Base-by-base conservation (phyloP, 2,113 vertebrate genomes). In the Atractosteus spatula region DNA sequence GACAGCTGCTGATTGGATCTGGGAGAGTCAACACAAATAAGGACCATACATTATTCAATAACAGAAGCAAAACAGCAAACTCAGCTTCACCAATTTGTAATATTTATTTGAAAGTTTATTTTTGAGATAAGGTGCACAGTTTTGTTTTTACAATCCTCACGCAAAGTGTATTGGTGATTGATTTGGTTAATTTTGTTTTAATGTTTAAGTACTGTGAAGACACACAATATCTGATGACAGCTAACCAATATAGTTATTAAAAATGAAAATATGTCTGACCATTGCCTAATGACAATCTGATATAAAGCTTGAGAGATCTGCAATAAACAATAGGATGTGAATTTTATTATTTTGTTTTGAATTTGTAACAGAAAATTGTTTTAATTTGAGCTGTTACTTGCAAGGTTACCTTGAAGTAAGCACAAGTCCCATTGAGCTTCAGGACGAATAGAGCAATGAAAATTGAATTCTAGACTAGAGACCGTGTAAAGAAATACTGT, bases 381-480 rank as follows among this genome's bases (percentile, higher is more conserved):
- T 17, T 45, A 6, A 74, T 11, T 8, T 3, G 57, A 59, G 6
- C 10, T 44, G 68, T 14, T 69, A 56, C 66, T 66, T 43, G 11
- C 13, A 64, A 55, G 71, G 62, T 63, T 66, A 55, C 16, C 29
- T 56, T 56, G 54, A 66, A 13, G 17, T 42, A 44, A 72, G 29
- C 62, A 66, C 14, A 45, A 55, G 6, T 0, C 51, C 4, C 17
- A 72, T 8, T 41, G 42, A 42, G 29, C 29, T 29, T n/a, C 3
- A 41, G 41, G 4, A 5, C 51, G 7, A 55, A 54, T 12, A 57
- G 59, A 59, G 42, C 7, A 8, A 65, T 7, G 41, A 66, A 43
- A n/a, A 10, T 13, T 16, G n/a, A 67, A n/a, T 16, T 29, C 41
- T 14, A 12, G 10, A 29, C 41, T 70, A 29, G 7, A 42, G 11